A percentile compares a stretch with the other conserved stretches of the same genome.
These are phyloP conservation scores for Laupala kohalensis DNA, from an alignment of 1,140 invertebrate species.

Conservation along the genomic window DNA sequence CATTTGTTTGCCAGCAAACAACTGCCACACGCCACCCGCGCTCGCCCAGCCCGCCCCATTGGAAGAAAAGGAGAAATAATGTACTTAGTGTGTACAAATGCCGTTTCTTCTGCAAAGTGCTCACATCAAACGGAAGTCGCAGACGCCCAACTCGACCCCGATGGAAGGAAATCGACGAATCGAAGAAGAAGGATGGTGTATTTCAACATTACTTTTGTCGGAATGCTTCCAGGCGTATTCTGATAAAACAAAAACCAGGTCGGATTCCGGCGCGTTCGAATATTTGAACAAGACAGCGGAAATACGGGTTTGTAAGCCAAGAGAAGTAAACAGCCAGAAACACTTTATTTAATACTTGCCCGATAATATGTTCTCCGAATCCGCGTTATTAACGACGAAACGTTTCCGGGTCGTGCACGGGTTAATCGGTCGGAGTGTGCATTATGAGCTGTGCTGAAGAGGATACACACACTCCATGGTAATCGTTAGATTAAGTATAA, in stretches of 20 bases:
- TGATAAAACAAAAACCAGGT: neutral
- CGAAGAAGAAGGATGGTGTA: neutral
- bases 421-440: neutral
- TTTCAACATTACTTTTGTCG: neutral
- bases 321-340: too few relatives aligned
- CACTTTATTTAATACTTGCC: too few relatives aligned
- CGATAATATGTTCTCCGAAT: too few relatives aligned
- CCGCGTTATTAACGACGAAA: neutral
- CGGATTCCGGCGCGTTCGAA: neutral
- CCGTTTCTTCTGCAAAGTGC: neutral
- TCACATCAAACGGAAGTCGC: neutral
- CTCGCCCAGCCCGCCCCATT: neutral
- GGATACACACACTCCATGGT: neutral
- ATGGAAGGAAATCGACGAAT: neutral
- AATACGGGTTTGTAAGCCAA: neutral
- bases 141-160: neutral
- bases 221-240: neutral
- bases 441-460: neutral
- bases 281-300: neutral
- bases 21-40: neutral
- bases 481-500: neutral
- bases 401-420: neutral
- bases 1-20: neutral
- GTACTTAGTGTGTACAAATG: neutral
- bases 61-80: neutral